Evolutionary conservation across 2,797 vertebrate genomes (phyloP).

Genomic region (Halcyon leucocephala): DNA sequence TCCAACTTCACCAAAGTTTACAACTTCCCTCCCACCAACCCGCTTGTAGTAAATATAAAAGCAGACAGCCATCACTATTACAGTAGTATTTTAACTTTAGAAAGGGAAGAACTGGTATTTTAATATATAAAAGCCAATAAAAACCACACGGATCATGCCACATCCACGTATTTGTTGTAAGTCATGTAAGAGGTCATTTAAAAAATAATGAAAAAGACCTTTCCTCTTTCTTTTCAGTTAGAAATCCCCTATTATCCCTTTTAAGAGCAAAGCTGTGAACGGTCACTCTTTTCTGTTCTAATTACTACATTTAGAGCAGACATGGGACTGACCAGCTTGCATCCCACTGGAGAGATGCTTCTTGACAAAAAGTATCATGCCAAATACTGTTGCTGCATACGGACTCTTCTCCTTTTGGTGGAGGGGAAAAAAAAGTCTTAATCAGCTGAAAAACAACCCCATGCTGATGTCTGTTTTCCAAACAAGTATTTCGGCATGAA

Average conservation of each 20-base stretch:
- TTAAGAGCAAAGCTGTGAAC: neutral
- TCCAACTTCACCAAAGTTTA: neutral
- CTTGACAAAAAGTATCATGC: neutral
- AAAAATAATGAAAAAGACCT: neutral
- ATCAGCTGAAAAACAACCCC: neutral
- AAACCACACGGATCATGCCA: neutral
- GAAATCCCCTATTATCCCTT: neutral
- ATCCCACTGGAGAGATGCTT: neutral
- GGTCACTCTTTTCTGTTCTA: neutral
- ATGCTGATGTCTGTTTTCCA: accelerated
- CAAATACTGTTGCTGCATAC: neutral
- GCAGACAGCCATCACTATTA: neutral
- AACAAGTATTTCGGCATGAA: neutral
- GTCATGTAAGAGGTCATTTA: neutral
- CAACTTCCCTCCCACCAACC: neutral
- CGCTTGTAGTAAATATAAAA: neutral
- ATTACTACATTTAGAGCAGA: neutral
- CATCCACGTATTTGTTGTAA: neutral
- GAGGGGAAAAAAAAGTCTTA: neutral
- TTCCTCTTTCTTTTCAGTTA: neutral
- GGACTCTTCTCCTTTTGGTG: neutral
- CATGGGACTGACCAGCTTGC: neutral
- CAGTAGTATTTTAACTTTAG: neutral
- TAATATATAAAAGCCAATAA: neutral
- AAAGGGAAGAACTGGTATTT: neutral